Evolutionary conservation across 1,140 invertebrate species (phyloP), one percentile per base, ranked within the genome.

Genomic region (Drosophila rhopaloa): DNA sequence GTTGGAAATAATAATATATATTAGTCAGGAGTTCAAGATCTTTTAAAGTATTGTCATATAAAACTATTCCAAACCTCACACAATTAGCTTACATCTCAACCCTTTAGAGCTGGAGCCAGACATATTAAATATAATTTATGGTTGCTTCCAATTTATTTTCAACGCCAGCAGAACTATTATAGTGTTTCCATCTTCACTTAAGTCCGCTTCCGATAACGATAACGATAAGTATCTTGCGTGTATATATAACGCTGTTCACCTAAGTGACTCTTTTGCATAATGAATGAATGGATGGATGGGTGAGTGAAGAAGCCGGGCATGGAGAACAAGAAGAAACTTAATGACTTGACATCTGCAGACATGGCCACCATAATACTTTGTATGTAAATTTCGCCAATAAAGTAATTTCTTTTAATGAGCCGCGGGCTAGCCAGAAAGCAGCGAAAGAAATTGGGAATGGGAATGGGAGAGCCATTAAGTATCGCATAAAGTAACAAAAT

Each of bases 401-500:
- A 85, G 83, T 81, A 85, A 85, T 85, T 88, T 85, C 82, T 82
- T 84, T 88, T 85, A 83, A 88, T 86, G 83, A 88, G 82, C 76
- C 79, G 68, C 84, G 63, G 62, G 76, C 82, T 50, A 70, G 63
- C 40, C 35, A 53, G 62, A 55, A 54, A 88, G 70, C 65, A 72
- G 53, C 65, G 14, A 38, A 60, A 56, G 73, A 76, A 38, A 59
- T 56, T 53, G 32, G 32, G 29, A 53, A 38, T 51, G 66, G 38
- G 56, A 66, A 53, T 71, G 58, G 59, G 61, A 35, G 53, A 62
- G 61, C 83, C 67, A 60, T 63, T 78, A 86, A 86, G 82, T 85
- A 78, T 70, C 84, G 57, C 84, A 88, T 88, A 88, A 88, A 89
- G 61, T 84, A 81, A 75, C 67, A 84, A 84, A 88, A 89, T 88